A percentile compares a stretch with the other conserved stretches of the same genome.
Evolutionary conservation across 1,140 invertebrate species (phyloP).

Genomic region (Adelges cooleyi): DNA sequence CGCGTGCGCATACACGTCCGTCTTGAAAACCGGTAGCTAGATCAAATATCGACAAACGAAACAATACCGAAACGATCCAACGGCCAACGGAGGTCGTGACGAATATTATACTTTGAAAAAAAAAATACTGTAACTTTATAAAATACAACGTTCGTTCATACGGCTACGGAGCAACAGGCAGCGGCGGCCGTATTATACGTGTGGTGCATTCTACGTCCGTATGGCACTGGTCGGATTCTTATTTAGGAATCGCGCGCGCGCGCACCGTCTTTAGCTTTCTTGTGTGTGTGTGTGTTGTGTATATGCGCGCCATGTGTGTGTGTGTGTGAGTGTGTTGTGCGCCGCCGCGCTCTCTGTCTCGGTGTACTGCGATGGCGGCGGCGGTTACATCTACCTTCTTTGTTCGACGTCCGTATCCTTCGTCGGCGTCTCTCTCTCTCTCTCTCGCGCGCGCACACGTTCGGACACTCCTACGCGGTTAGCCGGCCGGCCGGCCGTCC

Average conservation of each 20-base stretch:
- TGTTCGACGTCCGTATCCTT: not conserved
- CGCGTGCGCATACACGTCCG: too few species aligned
- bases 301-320: not conserved
- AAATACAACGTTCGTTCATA: too few species aligned
- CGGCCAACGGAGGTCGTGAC: too few species aligned
- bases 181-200: slow-evolving; percentile 12
- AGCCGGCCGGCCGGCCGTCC: not conserved
- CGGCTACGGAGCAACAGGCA: slow-evolving; percentile 9
- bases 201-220: slow-evolving; percentile 27
- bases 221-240: slow-evolving; percentile 27
- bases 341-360: not conserved
- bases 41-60: too few species aligned
- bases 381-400: not conserved
- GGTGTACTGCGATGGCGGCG: too few species aligned
- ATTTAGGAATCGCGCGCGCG: slow-evolving; percentile 27
- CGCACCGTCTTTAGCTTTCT: not conserved
- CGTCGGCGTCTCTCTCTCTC: not conserved
- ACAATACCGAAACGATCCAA: too few species aligned
- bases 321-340: not conserved
- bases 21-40: too few species aligned
- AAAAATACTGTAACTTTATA: too few species aligned
- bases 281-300: not conserved
- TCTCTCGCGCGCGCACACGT: not conserved
- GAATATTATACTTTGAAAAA: too few species aligned
- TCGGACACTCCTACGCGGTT: slow-evolving; percentile 18